Base-by-base conservation (phyloP, 1,140 invertebrate genomes). In the Melipona quadrifasciata region DNA sequence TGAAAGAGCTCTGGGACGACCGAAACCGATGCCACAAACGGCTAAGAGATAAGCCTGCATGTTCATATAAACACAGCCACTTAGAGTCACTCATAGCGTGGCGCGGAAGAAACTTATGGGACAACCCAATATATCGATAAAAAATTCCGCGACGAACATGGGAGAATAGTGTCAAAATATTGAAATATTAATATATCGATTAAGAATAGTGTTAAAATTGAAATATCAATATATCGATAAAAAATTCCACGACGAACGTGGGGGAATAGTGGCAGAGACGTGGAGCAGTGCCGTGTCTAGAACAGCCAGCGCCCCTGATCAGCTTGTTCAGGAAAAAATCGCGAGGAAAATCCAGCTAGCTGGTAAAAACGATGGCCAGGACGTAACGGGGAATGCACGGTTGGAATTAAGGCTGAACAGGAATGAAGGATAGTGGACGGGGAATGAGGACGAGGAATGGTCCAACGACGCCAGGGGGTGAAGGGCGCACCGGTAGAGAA, bases 401-500 rank as follows among this genome's bases (percentile, higher is more conserved):
- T 31, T 88, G 90, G 87, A 91, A 91, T 91, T 91, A 91, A 90
- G 90, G 90, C 77, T 86, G 68, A 88, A 80, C 76, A 82, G 82
- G 87, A 91, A 90, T 88, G 90, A 90, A 89, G 90, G 72, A 90
- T 87, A 86, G 85, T 78, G 87, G 82, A 85, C 67, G 85, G 77
- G 85, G 90, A 90, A 89, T 91, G 86, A 85, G 90, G 87, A 91
- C 86, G 39, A 87, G 85, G 88, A 90, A 90, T 90, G 89, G 87
- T 84, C 82, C 82, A 84, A 55, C 83, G 84, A 61, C 16, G 82
- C 74, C 34, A 85, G 67, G 84, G 82, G 75, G 78, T 82, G 68
- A 34, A 83, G 84, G 75, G 85, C 81, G 77, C 53, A 84, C 68
- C 87, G 82, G 87, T 84, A 87, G 84, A 85, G 87, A 90, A 92